Evolutionary conservation across 2,113 vertebrate genomes (phyloP).

Genomic region (Chloropsis cyanopogon): DNA sequence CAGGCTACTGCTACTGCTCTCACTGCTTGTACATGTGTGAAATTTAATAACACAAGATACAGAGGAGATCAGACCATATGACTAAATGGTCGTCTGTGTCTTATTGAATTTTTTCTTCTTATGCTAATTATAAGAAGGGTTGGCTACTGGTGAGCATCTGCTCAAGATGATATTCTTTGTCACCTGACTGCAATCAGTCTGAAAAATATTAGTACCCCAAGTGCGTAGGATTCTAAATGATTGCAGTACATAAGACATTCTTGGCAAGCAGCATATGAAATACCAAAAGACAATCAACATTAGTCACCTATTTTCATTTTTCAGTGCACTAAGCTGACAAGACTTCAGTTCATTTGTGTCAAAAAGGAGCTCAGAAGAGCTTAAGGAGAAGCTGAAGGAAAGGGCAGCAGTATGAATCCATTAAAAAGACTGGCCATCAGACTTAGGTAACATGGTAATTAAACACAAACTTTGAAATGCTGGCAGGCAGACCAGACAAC

Average conservation of each 20-base stretch:
- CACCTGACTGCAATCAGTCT: background rate
- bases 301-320: conserved; percentile 2
- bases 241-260: background rate
- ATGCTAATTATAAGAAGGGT: background rate
- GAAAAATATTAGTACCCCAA: background rate
- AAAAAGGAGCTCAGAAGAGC: background rate
- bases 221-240: background rate
- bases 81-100: background rate
- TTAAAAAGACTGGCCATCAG: background rate
- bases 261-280: background rate
- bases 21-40: background rate
- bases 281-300: conserved; percentile 15
- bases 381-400: conserved; percentile 7
- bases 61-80: background rate
- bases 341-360: conserved; percentile 1
- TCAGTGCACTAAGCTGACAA: background rate
- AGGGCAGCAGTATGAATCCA: background rate
- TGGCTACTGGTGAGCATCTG: background rate
- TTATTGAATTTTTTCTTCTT: background rate
- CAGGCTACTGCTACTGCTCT: background rate
- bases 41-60: background rate
- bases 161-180: background rate
- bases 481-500: conserved; percentile 16
- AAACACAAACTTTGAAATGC: background rate
- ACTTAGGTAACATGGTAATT: background rate